A percentile compares a stretch with the other conserved stretches of the same genome.
phyloP scores from a whole-genome alignment of 2,797 vertebrate genomes.

The Sparus aurata region DNA sequence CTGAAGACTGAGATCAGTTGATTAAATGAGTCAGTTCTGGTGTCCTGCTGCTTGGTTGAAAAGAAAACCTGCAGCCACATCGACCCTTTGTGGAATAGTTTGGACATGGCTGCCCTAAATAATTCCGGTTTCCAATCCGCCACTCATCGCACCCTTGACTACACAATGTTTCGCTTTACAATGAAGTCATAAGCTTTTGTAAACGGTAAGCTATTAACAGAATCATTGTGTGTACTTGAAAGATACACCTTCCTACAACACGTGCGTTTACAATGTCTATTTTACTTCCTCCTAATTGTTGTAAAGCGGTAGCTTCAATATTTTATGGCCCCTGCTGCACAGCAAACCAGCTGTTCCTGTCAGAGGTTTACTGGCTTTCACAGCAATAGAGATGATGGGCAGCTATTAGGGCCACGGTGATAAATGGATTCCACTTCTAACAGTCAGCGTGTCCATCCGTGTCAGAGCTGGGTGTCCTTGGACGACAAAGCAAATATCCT shows the following conservation, averaged over 20 bases:
- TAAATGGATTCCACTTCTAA: constrained; percentile 51
- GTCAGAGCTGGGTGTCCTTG: constrained; percentile 54
- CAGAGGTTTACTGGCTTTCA: constrained; percentile 55
- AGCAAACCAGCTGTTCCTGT: constrained; percentile 66
- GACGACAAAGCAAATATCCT: constrained; percentile 49
- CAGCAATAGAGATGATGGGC: constrained; percentile 60
- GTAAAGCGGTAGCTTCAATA: constrained; percentile 46
- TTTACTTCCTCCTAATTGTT: constrained; percentile 63
- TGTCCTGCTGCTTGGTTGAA: too few species aligned
- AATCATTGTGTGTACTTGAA: constrained; percentile 13
- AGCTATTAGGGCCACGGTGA: constrained; percentile 66
- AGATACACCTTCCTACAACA: constrained; percentile 28
- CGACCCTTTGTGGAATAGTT: too few species aligned
- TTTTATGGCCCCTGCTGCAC: constrained; percentile 60
- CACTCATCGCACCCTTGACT: constrained; percentile 5
- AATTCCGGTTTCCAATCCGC: constrained; percentile 13
- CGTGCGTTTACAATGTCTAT: constrained; percentile 53
- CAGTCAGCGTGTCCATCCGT: constrained; percentile 42
- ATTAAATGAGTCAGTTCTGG: too few species aligned
- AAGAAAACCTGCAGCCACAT: too few species aligned
- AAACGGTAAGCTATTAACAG: constrained; percentile 21
- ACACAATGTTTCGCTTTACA: background rate
- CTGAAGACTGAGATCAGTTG: too few species aligned
- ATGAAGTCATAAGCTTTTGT: constrained; percentile 4
- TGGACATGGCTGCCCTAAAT: too few species aligned